Conservation (phyloP, 2,888 invertebrate genomes). For the Beris morrisii region DNA sequence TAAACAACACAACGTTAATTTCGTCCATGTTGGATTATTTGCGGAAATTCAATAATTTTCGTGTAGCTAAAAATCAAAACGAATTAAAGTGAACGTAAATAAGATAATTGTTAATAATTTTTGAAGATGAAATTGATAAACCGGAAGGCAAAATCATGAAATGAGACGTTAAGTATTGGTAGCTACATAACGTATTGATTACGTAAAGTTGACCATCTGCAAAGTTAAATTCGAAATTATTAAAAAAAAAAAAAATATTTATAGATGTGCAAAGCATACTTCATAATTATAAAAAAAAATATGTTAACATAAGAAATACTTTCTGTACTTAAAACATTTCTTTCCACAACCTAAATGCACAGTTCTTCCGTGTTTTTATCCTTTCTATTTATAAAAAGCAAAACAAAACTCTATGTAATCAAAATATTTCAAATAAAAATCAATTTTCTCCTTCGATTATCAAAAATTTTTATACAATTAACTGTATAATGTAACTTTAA, state of each 20-base stretch:
- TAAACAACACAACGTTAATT: slow-evolving; percentile 3
- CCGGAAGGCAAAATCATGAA: too few relatives aligned
- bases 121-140: too few relatives aligned
- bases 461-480: background rate
- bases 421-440: background rate
- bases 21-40: slow-evolving; percentile 19
- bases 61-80: slow-evolving; percentile 5
- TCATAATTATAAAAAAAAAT: too few relatives aligned
- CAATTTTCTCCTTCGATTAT: background rate
- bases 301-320: too few relatives aligned
- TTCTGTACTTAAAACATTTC: too few relatives aligned
- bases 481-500: slow-evolving; percentile 1
- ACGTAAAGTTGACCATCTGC: too few relatives aligned
- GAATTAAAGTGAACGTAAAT: background rate
- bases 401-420: too few relatives aligned
- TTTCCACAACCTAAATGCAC: too few relatives aligned
- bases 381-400: too few relatives aligned
- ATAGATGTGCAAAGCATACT: background rate
- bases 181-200: too few relatives aligned
- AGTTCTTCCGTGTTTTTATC: too few relatives aligned
- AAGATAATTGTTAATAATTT: background rate
- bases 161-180: too few relatives aligned
- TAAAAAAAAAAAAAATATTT: background rate
- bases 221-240: background rate
- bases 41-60: slow-evolving; percentile 15